A percentile compares a stretch with the other conserved stretches of the same genome.
Evolutionary conservation across 1,140 invertebrate genomes (phyloP).

Genomic region (Drosophila nasuta): DNA sequence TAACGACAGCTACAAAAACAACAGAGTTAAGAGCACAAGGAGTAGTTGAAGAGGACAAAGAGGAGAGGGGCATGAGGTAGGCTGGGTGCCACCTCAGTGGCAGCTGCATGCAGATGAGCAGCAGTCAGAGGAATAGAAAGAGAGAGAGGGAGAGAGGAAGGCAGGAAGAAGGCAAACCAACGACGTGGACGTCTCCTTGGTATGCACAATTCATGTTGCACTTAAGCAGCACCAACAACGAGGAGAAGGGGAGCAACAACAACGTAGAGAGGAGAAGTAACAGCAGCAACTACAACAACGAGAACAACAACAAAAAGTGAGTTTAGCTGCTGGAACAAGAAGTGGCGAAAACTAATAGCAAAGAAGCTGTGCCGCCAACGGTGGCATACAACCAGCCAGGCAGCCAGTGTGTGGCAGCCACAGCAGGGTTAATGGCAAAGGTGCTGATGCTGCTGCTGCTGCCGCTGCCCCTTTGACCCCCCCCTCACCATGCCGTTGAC

Average conservation of each 20-base stretch:
- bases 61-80: slow-evolving; percentile 2
- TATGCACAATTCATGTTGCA: slow-evolving; percentile 82
- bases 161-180: not conserved
- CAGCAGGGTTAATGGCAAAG: slow-evolving; percentile 74
- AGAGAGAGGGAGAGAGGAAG: not conserved
- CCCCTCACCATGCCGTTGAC: not conserved
- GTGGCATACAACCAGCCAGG: not conserved
- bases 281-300: slow-evolving; percentile 56
- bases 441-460: slow-evolving; percentile 62
- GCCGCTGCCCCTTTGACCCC: slow-evolving; percentile 25
- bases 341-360: slow-evolving; percentile 78
- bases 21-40: not conserved
- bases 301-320: not conserved
- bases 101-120: slow-evolving; percentile 51
- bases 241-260: slow-evolving; percentile 1
- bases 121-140: too few relatives aligned
- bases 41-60: not conserved
- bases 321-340: slow-evolving; percentile 26
- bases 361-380: slow-evolving; percentile 49
- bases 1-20: slow-evolving; percentile 51
- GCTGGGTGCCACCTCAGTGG: slow-evolving; percentile 23
- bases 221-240: slow-evolving; percentile 68
- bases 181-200: slow-evolving; percentile 50
- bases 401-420: slow-evolving; percentile 3
- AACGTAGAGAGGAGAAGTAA: not conserved